Percentiles rank a stretch among this genome's conserved stretches.
Conservation (phyloP, 1,140 invertebrate genomes). For the Bombus ignitus region DNA sequence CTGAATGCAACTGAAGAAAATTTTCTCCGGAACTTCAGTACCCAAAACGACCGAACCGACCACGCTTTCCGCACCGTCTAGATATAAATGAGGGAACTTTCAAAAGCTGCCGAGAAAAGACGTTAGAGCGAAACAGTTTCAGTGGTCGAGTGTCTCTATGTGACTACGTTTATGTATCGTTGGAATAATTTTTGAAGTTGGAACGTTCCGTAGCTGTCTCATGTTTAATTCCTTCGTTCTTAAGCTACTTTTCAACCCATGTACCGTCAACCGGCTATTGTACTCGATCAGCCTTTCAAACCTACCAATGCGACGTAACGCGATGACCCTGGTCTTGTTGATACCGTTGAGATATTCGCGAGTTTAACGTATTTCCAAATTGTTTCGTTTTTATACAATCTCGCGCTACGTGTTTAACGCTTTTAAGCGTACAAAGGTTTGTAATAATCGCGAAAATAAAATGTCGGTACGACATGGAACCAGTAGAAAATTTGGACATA, state of each 20-base stretch:
- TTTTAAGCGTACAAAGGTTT: neutral
- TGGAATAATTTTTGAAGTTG: slow-evolving; percentile 51
- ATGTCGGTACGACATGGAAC: neutral
- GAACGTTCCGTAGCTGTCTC: slow-evolving; percentile 41
- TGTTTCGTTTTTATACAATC: neutral
- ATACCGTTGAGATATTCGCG: neutral
- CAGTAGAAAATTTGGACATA: slow-evolving; percentile 21
- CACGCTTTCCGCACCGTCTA: slow-evolving; percentile 55
- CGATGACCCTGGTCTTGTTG: neutral
- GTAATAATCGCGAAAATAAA: neutral
- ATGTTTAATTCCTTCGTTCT: slow-evolving; percentile 44
- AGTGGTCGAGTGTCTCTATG: slow-evolving; percentile 11
- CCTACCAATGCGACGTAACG: slow-evolving; percentile 20
- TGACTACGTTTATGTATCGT: slow-evolving; percentile 15
- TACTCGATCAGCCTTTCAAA: neutral
- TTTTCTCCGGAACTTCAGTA: slow-evolving; percentile 34
- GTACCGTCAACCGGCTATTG: slow-evolving; percentile 15
- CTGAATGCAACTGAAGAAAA: slow-evolving; percentile 60
- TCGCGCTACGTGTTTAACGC: neutral
- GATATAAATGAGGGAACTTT: slow-evolving; percentile 71
- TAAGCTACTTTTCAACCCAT: slow-evolving; percentile 2
- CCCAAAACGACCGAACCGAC: slow-evolving; percentile 62
- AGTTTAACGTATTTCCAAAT: neutral
- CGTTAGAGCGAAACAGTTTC: slow-evolving; percentile 51
- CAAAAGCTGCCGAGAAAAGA: slow-evolving; percentile 54